Base-by-base conservation (phyloP, 1,140 invertebrate species). In the Forficula auricularia region DNA sequence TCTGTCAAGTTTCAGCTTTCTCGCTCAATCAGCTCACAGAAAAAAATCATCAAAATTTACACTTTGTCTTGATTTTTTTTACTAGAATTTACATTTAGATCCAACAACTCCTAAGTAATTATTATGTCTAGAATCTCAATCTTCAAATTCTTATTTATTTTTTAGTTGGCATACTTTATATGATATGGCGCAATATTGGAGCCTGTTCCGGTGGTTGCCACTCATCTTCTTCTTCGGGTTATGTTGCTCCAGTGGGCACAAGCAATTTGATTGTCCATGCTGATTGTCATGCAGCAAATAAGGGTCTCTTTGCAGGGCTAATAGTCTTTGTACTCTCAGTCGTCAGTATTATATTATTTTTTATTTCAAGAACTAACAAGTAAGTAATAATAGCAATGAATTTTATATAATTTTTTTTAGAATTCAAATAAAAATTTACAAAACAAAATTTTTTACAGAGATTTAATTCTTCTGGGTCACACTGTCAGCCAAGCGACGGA, bases 161-260 rank as follows among this genome's bases (percentile, higher is more conserved):
- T 42, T 27, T 54, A 75, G 75, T 78, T 46, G 77, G 76, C 3
- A 66, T 81, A 20, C 71, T 78, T 54, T 79, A 72, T 54, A 73
- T 80, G 19, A 70, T 81, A 30, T 80, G 75, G 76, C 64, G 68
- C 46, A 77, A 79, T 52, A 77, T 82, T 47, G 76, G 76, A 20
- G 58, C 66, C 37, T 72, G 71, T 47, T 54, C 39, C 47, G 27
- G 40, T 44, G 51, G 50, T 39, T 39, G 33, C 42, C 49, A 45
- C 35, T 38, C 4, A 27, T 27, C 22, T 6, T 43, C 33, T 55
- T 41, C 3, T 48, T 32, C 50, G 51, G 32, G 31, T 36, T 7
- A 19, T n/a, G 16, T 32, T 16, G 31, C 31, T 37, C 31, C 42
- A 2, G 10, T 14, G 12, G 31, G 43, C 47, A n/a, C 45, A 52